A percentile compares a stretch with the other conserved stretches of the same genome.
Evolutionary conservation across 2,888 invertebrate species (phyloP).

Genomic region (Lasioglossum villosulum): DNA sequence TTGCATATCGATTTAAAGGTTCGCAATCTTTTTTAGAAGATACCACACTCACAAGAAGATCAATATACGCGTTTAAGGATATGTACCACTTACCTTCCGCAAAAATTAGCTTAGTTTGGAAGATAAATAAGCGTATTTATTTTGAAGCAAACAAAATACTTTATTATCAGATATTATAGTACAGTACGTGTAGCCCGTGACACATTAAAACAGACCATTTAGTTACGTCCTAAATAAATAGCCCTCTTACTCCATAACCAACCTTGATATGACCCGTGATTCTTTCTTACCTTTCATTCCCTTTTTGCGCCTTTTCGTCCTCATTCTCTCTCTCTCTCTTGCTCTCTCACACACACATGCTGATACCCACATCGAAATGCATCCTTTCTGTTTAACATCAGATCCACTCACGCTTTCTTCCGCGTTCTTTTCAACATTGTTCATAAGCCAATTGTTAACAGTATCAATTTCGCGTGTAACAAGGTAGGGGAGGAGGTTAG

Average conservation of each 20-base stretch:
- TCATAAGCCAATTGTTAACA: conserved; percentile 79
- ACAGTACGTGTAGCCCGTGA: conserved; percentile 85
- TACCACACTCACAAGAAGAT: background rate
- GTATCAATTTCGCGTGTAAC: conserved; percentile 79
- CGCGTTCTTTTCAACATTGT: conserved; percentile 66
- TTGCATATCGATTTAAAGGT: background rate
- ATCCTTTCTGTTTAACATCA: background rate
- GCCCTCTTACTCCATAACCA: conserved; percentile 83
- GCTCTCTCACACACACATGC: background rate
- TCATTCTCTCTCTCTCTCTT: conserved; percentile 26
- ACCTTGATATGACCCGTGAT: conserved; percentile 83
- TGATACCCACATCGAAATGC: background rate
- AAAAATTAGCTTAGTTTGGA: background rate
- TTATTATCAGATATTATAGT: conserved; percentile 85
- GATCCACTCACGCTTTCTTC: conserved; percentile 27
- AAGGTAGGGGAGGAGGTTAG: conserved; percentile 72
- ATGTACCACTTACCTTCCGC: background rate
- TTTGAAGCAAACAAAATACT: conserved; percentile 85
- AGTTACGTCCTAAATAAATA: conserved; percentile 84
- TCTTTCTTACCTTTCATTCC: conserved; percentile 66
- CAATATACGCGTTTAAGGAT: background rate
- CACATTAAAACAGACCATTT: conserved; percentile 84
- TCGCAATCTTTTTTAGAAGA: background rate
- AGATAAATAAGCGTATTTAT: background rate
- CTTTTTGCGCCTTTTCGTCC: conserved; percentile 24